Percentiles rank a stretch among this genome's conserved stretches.
Conservation (phyloP, 2,797 vertebrate genomes). For the Dendrocincla tyrannina region DNA sequence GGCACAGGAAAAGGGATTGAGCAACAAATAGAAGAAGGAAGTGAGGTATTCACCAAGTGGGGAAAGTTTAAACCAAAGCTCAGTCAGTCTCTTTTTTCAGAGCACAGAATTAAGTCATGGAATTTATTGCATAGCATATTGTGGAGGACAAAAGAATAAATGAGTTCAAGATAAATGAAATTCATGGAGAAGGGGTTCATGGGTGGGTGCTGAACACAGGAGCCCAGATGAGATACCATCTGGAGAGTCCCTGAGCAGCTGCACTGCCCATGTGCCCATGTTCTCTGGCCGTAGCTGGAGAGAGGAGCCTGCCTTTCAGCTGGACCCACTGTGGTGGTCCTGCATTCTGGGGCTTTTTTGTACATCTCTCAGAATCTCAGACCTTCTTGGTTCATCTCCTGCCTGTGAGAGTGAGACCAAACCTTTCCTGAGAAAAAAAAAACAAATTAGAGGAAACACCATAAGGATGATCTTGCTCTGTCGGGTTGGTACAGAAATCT, state of each 20-base stretch:
- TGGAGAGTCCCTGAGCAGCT: not conserved
- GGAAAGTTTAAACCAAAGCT: not conserved
- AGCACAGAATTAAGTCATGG: not conserved
- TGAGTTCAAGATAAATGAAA: not conserved
- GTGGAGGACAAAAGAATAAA: not conserved
- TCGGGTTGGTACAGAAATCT: too few relatives aligned
- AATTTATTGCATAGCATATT: not conserved
- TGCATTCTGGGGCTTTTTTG: not conserved
- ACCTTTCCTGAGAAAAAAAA: not conserved
- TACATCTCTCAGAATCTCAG: not conserved
- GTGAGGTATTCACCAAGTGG: not conserved
- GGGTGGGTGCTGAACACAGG: not conserved
- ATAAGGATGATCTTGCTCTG: not conserved
- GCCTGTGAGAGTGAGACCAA: not conserved
- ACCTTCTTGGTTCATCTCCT: not conserved
- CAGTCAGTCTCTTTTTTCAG: not conserved
- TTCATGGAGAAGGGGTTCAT: not conserved
- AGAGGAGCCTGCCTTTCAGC: not conserved
- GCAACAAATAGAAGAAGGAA: not conserved
- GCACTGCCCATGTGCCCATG: rapidly evolving
- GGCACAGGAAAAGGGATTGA: not conserved
- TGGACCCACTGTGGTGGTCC: rapidly evolving
- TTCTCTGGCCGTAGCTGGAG: not conserved
- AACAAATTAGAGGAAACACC: not conserved
- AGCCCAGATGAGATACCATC: not conserved